Evolutionary conservation across 2,797 vertebrate genomes (phyloP), one percentile per base, ranked within the genome.

Genomic region (Danio tinwini): DNA sequence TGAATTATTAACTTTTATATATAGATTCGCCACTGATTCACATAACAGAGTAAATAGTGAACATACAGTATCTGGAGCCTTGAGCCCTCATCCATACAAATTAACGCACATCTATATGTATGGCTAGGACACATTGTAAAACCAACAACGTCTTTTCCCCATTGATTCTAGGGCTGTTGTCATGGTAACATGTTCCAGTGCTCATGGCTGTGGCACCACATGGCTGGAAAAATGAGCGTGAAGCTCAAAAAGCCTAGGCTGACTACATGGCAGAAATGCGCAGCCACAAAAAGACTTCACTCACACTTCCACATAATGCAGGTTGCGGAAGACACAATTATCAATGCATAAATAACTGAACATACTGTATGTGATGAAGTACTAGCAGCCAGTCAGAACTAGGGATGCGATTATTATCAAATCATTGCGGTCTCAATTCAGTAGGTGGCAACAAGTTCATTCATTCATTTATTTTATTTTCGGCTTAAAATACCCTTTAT

Each of bases 101-200:
- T 74, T 49, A 56, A 72, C 14, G 58, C 44, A 52, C 16, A 85
- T 47, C 47, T 37, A 11, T 19, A 40, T 56, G 67, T 61, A 40
- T 19, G 44, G 65, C 74, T 63, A 44, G 56, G 75, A 39, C 62
- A 19, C 56, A 78, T 83, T 76, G 81, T 83, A 77, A 84, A 84
- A 77, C 78, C 64, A 12, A 45, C 71, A 72, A 81, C 76, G 61
- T 61, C 59, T 82, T 72, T 74, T 47, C 75, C 74, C 73, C 78
- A 70, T 78, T 71, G 76, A 83, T 73, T 84, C 80, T 58, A 52
- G 74, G 83, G 76, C 82, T 73, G 85, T 85, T 74, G 84, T 78
- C 85, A 86, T 84, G 76, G 85, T 52, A 84, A 86, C 85, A 53
- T 74, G 29, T 81, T 83, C 64, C 73, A 49, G 47, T 50, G 39